A percentile compares a stretch with the other conserved stretches of the same genome.
Conservation (phyloP, 2,888 invertebrate species). For the Melanargia galathea region DNA sequence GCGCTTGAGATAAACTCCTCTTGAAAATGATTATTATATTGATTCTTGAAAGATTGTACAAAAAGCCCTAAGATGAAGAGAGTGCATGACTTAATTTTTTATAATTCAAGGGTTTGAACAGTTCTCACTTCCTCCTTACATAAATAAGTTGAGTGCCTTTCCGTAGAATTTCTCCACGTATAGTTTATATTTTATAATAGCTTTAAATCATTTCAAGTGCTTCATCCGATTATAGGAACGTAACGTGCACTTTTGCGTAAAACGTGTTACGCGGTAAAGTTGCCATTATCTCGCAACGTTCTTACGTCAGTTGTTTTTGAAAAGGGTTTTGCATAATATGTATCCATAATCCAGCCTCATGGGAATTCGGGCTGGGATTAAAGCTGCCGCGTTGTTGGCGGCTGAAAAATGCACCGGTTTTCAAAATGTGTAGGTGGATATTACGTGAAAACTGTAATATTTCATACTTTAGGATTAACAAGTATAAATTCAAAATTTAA, state of each 20-base stretch:
- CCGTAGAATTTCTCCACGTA: conserved; percentile 33
- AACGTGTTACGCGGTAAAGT: conserved; percentile 29
- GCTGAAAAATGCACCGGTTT: conserved; percentile 14
- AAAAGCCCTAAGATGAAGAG: too few species aligned
- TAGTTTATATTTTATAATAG: conserved; percentile 40
- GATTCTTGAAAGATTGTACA: too few species aligned
- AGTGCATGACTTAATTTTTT: too few species aligned
- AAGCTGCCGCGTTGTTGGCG: conserved; percentile 3
- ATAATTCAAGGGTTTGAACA: background rate
- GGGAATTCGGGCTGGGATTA: conserved; percentile 17
- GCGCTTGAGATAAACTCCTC: too few species aligned
- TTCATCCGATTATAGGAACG: conserved; percentile 55
- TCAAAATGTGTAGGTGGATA: conserved; percentile 10
- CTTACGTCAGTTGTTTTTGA: conserved; percentile 16
- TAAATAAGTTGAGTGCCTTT: conserved; percentile 21
- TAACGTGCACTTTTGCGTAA: conserved; percentile 33
- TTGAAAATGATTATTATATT: too few species aligned
- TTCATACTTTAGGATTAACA: background rate
- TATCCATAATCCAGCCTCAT: conserved; percentile 18
- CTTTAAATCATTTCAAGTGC: conserved; percentile 55
- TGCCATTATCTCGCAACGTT: background rate
- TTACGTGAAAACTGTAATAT: conserved; percentile 12
- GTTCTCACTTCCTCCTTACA: background rate
- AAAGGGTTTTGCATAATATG: conserved; percentile 15
- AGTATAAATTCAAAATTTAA: too few species aligned